Conservation (phyloP, 2,888 invertebrate genomes). For the Drosophila fulvimacula region DNA sequence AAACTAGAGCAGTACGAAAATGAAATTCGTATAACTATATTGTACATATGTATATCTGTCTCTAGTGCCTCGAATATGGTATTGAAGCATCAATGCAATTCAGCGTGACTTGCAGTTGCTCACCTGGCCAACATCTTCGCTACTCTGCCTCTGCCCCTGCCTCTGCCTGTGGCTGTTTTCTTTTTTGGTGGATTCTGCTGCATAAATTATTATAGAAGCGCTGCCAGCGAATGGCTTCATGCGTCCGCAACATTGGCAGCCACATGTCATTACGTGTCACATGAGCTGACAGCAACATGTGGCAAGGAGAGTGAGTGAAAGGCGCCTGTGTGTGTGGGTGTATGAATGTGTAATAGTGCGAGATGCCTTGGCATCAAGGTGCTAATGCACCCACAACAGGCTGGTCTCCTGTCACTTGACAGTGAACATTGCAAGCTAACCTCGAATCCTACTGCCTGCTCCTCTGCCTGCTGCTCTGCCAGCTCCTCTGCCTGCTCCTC, state of each 20-base stretch:
- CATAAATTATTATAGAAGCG: conserved; percentile 50
- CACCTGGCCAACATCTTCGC: no score
- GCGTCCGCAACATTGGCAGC: conserved; percentile 68
- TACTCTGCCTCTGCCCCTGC: conserved; percentile 33
- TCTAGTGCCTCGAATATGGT: neutral
- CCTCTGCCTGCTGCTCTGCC: neutral
- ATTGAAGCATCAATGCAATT: conserved; percentile 1
- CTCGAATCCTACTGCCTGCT: neutral
- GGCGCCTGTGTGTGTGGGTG: neutral
- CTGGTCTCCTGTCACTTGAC: conserved; percentile 49
- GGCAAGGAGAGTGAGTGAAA: conserved; percentile 19
- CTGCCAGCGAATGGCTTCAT: conserved; percentile 25
- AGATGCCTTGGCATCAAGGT: conserved; percentile 52
- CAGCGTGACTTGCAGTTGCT: neutral
- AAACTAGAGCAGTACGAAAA: neutral
- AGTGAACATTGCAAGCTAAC: conserved; percentile 41
- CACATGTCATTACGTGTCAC: conserved; percentile 76
- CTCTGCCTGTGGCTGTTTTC: conserved; percentile 38
- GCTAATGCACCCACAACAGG: conserved; percentile 56
- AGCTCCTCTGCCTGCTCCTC: neutral
- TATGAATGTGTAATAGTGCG: neutral
- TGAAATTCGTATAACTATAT: neutral
- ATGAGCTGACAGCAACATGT: conserved; percentile 36
- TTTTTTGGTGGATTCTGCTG: conserved; percentile 50
- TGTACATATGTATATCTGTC: neutral